A percentile compares a stretch with the other conserved stretches of the same genome.
Evolutionary conservation across 2,888 invertebrate genomes (phyloP).

Genomic region (Hirudinaria manillensis): DNA sequence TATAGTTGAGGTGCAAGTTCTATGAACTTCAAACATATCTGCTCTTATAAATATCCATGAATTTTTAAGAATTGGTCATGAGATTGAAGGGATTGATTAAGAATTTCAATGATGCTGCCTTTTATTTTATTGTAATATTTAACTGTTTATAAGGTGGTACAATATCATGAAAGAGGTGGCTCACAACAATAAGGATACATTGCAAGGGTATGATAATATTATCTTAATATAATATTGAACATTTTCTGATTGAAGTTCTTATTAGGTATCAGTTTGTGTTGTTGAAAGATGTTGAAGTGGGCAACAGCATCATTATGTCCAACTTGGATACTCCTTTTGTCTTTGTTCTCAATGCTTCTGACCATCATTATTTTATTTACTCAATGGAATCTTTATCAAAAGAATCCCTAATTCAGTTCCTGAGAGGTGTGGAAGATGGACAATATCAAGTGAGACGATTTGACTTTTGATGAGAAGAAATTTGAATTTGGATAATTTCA

Average conservation of each 20-base stretch:
- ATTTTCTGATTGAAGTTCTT: background rate
- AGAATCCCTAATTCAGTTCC: background rate
- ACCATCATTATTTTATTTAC: slow-evolving; percentile 84
- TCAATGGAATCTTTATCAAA: slow-evolving; percentile 54
- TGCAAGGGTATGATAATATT: too few relatives aligned
- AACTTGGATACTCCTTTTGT: slow-evolving; percentile 71
- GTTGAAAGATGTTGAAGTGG: slow-evolving; percentile 81
- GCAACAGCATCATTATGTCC: slow-evolving; percentile 87
- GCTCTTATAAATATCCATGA: too few relatives aligned
- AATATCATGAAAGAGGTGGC: slow-evolving; percentile 60
- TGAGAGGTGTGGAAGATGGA: background rate
- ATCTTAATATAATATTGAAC: background rate
- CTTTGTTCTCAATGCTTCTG: slow-evolving; percentile 82
- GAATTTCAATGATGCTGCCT: too few relatives aligned
- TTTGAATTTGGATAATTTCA: background rate
- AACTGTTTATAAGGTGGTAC: background rate
- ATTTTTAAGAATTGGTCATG: too few relatives aligned
- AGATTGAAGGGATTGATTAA: too few relatives aligned
- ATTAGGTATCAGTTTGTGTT: slow-evolving; percentile 81
- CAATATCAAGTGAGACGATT: background rate
- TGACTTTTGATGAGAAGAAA: background rate
- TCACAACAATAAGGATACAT: background rate
- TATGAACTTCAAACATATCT: too few relatives aligned
- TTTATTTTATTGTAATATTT: too few relatives aligned
- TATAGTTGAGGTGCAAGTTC: too few relatives aligned